A percentile compares a stretch with the other conserved stretches of the same genome.
Conservation (phyloP, 2,888 invertebrate species). For the Protophormia terraenovae region DNA sequence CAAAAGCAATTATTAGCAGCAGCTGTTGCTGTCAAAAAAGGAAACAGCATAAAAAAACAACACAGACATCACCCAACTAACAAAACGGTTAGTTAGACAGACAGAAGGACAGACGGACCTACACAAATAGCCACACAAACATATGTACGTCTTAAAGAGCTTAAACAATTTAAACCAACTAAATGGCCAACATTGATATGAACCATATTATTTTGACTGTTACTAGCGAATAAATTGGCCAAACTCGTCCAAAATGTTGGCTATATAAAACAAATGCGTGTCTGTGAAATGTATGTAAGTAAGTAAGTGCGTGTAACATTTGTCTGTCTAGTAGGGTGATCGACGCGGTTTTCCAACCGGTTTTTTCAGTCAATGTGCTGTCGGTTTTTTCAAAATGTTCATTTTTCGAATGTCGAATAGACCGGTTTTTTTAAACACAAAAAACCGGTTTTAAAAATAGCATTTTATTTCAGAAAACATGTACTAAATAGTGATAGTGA, state of each 20-base stretch:
- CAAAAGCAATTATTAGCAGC: slow-evolving; percentile 65
- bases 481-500: too few species aligned
- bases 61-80: slow-evolving; percentile 50
- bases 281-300: too few species aligned
- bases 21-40: slow-evolving; percentile 67
- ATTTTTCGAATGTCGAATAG: too few species aligned
- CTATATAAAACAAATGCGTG: slow-evolving; percentile 16
- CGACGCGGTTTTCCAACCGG: neutral
- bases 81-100: slow-evolving; percentile 3
- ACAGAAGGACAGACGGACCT: neutral
- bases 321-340: neutral
- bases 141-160: neutral
- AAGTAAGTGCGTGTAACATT: slow-evolving; percentile 12
- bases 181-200: slow-evolving; percentile 32
- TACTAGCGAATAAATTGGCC: neutral
- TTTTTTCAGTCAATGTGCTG: too few species aligned
- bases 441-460: too few species aligned
- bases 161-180: slow-evolving; percentile 29
- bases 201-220: slow-evolving; percentile 32
- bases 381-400: too few species aligned
- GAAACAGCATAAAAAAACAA: slow-evolving; percentile 4
- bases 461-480: too few species aligned
- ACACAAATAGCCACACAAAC: neutral
- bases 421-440: too few species aligned
- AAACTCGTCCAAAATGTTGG: slow-evolving; percentile 5